Percentiles rank a stretch among this genome's conserved stretches.
Evolutionary conservation across 2,888 invertebrate species (phyloP).

Genomic region (Gari tellinella): DNA sequence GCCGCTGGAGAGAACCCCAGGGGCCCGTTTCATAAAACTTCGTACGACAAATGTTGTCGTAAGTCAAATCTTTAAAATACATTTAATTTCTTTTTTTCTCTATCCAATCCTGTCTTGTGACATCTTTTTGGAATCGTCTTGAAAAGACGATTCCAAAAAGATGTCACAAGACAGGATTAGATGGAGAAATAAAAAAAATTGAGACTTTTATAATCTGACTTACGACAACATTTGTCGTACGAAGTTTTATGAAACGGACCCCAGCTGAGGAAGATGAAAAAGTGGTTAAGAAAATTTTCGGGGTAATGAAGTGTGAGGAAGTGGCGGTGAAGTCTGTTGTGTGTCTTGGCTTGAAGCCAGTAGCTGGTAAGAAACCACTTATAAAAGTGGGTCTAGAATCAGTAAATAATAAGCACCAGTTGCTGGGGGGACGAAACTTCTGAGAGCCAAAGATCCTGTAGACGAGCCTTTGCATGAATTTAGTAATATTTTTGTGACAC

Average conservation of each 20-base stretch:
- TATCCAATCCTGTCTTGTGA: too few species aligned
- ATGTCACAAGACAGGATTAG: too few species aligned
- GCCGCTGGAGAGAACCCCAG: neutral
- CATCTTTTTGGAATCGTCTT: too few species aligned
- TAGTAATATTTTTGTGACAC: conserved; percentile 11
- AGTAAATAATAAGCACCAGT: neutral
- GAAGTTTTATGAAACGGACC: too few species aligned
- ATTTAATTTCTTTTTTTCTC: too few species aligned
- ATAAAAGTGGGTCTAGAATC: conserved; percentile 2
- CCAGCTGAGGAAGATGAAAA: conserved; percentile 5
- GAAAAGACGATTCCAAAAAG: too few species aligned
- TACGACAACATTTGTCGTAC: too few species aligned
- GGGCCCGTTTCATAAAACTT: too few species aligned
- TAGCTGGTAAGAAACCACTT: neutral
- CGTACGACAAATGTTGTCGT: too few species aligned
- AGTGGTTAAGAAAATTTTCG: neutral
- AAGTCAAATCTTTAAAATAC: too few species aligned
- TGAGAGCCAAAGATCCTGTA: conserved; percentile 2
- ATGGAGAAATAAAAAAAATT: too few species aligned
- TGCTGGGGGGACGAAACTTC: conserved; percentile 4
- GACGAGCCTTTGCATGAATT: neutral
- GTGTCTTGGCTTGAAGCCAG: conserved; percentile 8
- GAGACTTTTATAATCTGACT: too few species aligned
- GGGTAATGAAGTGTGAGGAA: conserved; percentile 1
- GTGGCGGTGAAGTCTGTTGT: neutral